Evolutionary conservation across 2,797 vertebrate species (phyloP), one percentile per base, ranked within the genome.

Genomic region (Sebastolobus altivelis): DNA sequence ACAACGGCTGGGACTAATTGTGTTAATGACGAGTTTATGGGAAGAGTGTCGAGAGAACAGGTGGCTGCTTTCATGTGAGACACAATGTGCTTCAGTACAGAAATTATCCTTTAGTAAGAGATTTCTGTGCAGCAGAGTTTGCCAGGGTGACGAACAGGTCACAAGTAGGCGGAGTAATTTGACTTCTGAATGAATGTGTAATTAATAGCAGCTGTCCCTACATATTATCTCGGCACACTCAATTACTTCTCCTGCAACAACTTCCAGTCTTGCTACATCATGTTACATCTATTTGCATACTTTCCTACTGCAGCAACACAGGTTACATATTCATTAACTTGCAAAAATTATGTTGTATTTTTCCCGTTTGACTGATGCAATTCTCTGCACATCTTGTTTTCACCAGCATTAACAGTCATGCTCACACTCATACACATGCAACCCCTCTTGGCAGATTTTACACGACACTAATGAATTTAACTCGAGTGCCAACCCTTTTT

Each of bases 121-220:
- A 68, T 66, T 35, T 76, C 16, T 60, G 37, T 3, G 31, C 52
- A 58, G 72, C 31, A 40, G 75, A 49, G 29, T 75, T 75, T 84
- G 37, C 33, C 22, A 27, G 20, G 20, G 49, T 54, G 49, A n/a
- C 20, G 4, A 54, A n/a, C 49, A 54, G 83, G 72, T 82, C 77
- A 84, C 63, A 35, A 29, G 78, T 71, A 78, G 80, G 79, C 61
- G 65, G 71, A 80, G 31, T 74, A 33, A 60, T 79, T 79, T 54
- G 60, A 80, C 35, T 46, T 83, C 55, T 83, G 29, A 78, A 83
- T 78, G 38, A 79, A 77, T 75, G 70, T 25, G 77, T 68, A 75
- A 90, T 87, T 85, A 85, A 86, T 81, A 81, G 38, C 40, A 49
- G 63, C 49, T 83, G 68, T 86, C 78, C 63, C 25, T 22, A 40